Evolutionary conservation across 2,113 vertebrate species (phyloP).

Genomic region (Laticauda laticaudata): DNA sequence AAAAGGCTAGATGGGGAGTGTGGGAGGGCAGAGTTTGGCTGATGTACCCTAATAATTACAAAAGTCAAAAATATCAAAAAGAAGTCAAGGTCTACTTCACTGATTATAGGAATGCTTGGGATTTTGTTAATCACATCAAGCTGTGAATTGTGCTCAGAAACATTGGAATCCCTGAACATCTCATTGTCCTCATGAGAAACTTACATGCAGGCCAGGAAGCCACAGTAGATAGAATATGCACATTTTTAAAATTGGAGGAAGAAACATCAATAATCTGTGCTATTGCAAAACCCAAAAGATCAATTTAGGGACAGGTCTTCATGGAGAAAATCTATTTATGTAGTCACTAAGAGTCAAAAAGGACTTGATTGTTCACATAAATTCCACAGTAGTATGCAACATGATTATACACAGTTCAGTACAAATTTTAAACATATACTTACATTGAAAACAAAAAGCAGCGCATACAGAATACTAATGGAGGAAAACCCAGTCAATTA

Average conservation of each 20-base stretch:
- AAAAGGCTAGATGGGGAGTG: background rate
- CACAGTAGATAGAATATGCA: background rate
- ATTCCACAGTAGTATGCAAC: background rate
- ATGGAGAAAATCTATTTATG: background rate
- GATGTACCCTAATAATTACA: background rate
- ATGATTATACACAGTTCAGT: background rate
- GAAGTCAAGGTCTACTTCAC: background rate
- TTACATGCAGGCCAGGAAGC: background rate
- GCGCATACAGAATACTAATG: background rate
- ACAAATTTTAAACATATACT: background rate
- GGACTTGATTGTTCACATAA: background rate
- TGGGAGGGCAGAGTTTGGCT: background rate
- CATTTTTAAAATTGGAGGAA: background rate
- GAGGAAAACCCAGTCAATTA: background rate
- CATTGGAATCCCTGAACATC: background rate
- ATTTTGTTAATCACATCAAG: background rate
- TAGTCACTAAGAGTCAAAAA: background rate
- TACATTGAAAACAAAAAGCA: background rate
- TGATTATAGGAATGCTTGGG: background rate
- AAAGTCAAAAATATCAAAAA: background rate
- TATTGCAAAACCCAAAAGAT: background rate
- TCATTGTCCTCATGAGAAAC: background rate
- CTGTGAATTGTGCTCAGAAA: background rate
- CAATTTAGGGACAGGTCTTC: background rate
- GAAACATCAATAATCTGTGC: background rate